Percentiles rank a stretch among this genome's conserved stretches.
Conservation (phyloP, 2,888 invertebrate species). For the Deilephila elpenor region DNA sequence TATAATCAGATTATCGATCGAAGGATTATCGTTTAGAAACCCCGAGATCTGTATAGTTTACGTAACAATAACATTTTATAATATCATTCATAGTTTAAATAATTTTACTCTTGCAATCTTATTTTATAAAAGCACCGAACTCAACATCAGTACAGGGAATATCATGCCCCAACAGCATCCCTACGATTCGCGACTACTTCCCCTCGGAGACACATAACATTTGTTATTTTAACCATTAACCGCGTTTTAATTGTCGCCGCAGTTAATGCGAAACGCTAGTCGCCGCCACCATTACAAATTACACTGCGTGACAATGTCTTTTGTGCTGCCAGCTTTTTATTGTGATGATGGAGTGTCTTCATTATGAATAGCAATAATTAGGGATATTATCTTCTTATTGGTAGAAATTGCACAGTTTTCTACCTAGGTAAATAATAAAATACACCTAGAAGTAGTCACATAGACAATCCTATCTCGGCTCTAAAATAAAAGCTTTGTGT, state of each 20-base stretch:
- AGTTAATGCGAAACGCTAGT: slow-evolving; percentile 40
- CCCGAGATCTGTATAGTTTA: too few relatives aligned
- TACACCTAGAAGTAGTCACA: too few relatives aligned
- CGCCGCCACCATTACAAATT: slow-evolving; percentile 5
- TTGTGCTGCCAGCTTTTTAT: not conserved
- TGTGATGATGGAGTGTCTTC: not conserved
- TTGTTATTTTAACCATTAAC: slow-evolving; percentile 73
- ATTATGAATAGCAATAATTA: not conserved
- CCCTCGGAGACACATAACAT: slow-evolving; percentile 60
- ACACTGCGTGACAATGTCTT: not conserved
- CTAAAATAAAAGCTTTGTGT: too few relatives aligned
- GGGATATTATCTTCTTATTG: not conserved
- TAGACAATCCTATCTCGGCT: too few relatives aligned
- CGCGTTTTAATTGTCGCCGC: slow-evolving; percentile 63
- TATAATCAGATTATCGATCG: too few relatives aligned
- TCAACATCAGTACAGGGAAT: slow-evolving; percentile 34
- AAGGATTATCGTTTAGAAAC: too few relatives aligned
- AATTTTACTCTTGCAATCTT: too few relatives aligned
- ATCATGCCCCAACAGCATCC: slow-evolving; percentile 3
- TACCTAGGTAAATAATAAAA: not conserved
- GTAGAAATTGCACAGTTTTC: too few relatives aligned
- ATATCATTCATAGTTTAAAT: too few relatives aligned
- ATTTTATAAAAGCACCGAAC: slow-evolving; percentile 34
- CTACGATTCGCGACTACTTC: slow-evolving; percentile 37
- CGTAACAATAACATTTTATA: too few relatives aligned